A percentile compares a stretch with the other conserved stretches of the same genome.
Evolutionary conservation across 1,140 invertebrate genomes (phyloP).

Genomic region (Linepithema humile): DNA sequence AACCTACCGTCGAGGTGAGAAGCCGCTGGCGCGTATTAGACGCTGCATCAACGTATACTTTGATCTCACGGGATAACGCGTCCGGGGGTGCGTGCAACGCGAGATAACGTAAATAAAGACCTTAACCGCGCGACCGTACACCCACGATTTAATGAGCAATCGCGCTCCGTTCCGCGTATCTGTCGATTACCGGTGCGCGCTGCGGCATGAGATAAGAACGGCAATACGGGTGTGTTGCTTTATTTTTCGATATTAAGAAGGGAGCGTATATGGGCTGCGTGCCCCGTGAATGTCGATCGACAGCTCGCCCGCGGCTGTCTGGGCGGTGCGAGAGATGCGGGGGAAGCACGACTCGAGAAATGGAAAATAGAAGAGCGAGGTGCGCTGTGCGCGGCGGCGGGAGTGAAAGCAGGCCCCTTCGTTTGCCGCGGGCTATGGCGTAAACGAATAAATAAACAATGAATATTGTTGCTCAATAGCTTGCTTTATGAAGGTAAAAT

Average conservation of each 20-base stretch:
- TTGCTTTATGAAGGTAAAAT: background rate
- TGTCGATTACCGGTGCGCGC: background rate
- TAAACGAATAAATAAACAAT: constrained; percentile 19
- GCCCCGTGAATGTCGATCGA: constrained; percentile 20
- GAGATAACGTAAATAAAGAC: constrained; percentile 57
- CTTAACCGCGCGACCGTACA: constrained; percentile 9
- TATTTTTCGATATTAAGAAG: background rate
- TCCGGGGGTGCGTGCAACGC: background rate
- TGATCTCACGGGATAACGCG: constrained; percentile 40
- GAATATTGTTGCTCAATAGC: background rate
- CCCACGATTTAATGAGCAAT: constrained; percentile 39
- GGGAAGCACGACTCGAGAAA: constrained; percentile 32
- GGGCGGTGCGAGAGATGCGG: constrained; percentile 38
- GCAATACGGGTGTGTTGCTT: background rate
- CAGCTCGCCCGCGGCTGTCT: constrained; percentile 29
- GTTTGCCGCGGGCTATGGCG: constrained; percentile 34
- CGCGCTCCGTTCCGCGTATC: background rate
- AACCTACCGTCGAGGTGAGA: constrained; percentile 39
- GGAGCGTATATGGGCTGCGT: background rate
- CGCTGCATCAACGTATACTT: constrained; percentile 53
- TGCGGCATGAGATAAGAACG: constrained; percentile 35
- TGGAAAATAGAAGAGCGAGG: constrained; percentile 50
- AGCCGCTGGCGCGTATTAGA: constrained; percentile 20
- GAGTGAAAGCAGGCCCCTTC: constrained; percentile 59
- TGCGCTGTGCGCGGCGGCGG: constrained; percentile 17